A percentile compares a stretch with the other conserved stretches of the same genome.
Conservation (phyloP, 2,113 vertebrate species). For the Redunca redunca region DNA sequence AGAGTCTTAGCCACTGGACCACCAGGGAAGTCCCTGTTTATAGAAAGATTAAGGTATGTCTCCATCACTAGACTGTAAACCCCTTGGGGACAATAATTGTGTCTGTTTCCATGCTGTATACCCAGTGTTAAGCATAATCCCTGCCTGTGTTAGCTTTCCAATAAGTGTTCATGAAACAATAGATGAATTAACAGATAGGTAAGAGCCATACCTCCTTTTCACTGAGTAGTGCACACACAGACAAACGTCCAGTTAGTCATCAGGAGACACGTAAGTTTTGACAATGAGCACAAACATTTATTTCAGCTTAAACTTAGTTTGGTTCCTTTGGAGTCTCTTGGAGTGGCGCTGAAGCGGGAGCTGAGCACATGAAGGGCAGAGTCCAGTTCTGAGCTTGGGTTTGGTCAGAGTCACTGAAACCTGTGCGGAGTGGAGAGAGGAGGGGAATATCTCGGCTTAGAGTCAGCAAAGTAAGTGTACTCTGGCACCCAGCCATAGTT, state of each 20-base stretch:
- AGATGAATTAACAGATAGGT: background rate
- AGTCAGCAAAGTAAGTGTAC: background rate
- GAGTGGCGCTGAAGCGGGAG: background rate
- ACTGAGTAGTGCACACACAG: background rate
- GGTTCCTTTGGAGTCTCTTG: background rate
- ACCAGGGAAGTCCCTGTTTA: background rate
- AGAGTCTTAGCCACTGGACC: background rate
- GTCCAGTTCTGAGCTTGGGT: slow-evolving; percentile 5
- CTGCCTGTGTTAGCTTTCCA: background rate
- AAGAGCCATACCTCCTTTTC: background rate
- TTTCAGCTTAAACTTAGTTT: slow-evolving; percentile 47
- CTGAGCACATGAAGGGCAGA: background rate
- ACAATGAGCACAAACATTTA: background rate
- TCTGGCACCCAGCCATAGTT: background rate
- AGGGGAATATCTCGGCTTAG: background rate
- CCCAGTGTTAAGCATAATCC: background rate
- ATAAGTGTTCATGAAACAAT: background rate
- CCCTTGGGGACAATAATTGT: background rate
- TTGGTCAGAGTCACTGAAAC: slow-evolving; percentile 37
- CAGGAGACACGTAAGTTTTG: background rate
- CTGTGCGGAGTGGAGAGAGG: background rate
- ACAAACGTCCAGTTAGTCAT: background rate
- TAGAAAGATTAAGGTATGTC: background rate
- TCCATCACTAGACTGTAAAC: background rate
- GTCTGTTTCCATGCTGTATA: background rate